Evolutionary conservation across 2,113 vertebrate species (phyloP).

Genomic region (Aegotheles bennettii): DNA sequence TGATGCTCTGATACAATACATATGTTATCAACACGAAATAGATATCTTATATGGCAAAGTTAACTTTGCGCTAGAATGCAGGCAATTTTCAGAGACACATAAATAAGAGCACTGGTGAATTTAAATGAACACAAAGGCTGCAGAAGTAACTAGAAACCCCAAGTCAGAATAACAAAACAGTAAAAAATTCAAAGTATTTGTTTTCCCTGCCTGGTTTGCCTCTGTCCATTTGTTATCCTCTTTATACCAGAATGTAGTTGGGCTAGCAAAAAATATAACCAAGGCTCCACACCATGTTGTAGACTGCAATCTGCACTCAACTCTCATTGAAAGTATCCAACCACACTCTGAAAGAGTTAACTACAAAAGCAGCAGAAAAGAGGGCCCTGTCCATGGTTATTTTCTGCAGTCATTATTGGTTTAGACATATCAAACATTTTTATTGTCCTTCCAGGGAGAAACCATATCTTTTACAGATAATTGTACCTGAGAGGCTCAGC

Average conservation of each 20-base stretch:
- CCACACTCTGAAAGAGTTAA: background rate
- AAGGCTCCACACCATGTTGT: accelerated
- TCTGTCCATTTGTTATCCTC: background rate
- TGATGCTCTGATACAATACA: background rate
- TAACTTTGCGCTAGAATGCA: background rate
- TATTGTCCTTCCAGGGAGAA: background rate
- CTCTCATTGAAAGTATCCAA: background rate
- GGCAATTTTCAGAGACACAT: background rate
- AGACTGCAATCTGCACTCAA: background rate
- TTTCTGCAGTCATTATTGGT: background rate
- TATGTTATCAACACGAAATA: background rate
- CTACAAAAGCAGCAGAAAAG: background rate
- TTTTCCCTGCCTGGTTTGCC: background rate
- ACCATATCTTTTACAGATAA: background rate
- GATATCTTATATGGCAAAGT: background rate
- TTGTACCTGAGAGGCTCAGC: background rate
- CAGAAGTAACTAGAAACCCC: background rate
- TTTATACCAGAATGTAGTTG: background rate
- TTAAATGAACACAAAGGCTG: background rate
- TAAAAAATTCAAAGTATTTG: background rate
- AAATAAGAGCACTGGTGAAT: background rate
- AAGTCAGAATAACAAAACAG: background rate
- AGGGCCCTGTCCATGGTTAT: background rate
- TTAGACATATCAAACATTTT: background rate
- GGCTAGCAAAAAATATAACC: background rate